Evolutionary conservation across 2,797 vertebrate species (phyloP).

Genomic region (Gallinago stenura): DNA sequence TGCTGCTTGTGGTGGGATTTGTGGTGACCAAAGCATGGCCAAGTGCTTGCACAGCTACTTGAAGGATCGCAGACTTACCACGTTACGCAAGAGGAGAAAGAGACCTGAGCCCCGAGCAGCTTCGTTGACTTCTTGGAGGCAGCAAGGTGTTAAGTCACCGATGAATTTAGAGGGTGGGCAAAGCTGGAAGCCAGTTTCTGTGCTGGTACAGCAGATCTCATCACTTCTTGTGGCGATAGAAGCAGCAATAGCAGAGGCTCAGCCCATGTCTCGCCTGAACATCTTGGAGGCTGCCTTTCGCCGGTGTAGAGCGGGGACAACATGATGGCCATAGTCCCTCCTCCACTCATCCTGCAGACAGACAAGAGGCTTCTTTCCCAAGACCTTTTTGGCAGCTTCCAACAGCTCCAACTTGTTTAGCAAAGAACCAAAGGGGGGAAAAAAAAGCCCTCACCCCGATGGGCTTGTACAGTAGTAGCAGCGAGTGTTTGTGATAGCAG

Average conservation of each 20-base stretch:
- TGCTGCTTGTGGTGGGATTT: not conserved
- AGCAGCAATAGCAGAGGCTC: not conserved
- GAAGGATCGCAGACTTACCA: not conserved
- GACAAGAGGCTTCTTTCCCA: not conserved
- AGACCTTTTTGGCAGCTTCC: not conserved
- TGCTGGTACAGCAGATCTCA: not conserved
- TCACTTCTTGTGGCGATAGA: not conserved
- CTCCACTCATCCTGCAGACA: not conserved
- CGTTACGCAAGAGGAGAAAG: not conserved
- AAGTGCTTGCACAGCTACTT: not conserved
- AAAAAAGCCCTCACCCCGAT: not conserved
- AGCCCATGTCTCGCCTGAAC: not conserved
- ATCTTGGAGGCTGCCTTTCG: not conserved
- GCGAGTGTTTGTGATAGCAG: not conserved
- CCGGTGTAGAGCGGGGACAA: not conserved
- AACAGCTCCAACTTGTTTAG: not conserved
- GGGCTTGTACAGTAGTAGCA: not conserved
- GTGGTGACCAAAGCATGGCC: not conserved
- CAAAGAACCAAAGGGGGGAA: not conserved
- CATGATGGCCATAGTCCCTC: rapidly evolving
- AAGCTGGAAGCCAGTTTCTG: rapidly evolving
- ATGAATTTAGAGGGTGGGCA: not conserved
- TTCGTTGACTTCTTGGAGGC: not conserved
- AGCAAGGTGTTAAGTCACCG: rapidly evolving
- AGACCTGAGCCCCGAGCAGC: not conserved